Conservation (phyloP, 2,797 vertebrate genomes). For the Pteronotus mesoamericanus region DNA sequence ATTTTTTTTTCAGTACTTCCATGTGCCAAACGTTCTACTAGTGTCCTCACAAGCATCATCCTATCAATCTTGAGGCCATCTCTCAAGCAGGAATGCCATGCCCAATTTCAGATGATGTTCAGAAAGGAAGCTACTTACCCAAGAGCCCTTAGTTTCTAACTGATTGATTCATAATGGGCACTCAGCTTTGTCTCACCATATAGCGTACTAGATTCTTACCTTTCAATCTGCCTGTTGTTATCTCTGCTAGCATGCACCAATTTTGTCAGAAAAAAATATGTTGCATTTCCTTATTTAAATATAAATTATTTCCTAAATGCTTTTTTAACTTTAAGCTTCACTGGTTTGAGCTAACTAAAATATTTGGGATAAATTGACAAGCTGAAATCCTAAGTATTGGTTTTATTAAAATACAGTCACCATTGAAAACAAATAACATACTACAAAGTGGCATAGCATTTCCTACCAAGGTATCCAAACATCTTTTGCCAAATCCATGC, state of each 20-base stretch:
- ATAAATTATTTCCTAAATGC: not conserved
- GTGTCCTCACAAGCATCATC: rapidly evolving
- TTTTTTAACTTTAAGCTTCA: not conserved
- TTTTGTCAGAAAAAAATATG: not conserved
- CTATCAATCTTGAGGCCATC: rapidly evolving
- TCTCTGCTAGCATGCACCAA: rapidly evolving
- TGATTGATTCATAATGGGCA: rapidly evolving
- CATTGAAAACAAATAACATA: not conserved
- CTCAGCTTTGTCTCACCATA: rapidly evolving
- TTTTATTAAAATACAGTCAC: not conserved
- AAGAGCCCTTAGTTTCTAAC: not conserved
- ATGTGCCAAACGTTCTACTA: rapidly evolving
- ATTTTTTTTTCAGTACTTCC: rapidly evolving
- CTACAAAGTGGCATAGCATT: rapidly evolving
- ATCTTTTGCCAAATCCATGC: not conserved
- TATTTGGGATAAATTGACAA: not conserved
- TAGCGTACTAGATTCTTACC: rapidly evolving
- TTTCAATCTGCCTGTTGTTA: rapidly evolving
- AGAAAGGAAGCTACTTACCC: not conserved
- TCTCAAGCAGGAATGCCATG: rapidly evolving
- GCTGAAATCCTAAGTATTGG: not conserved
- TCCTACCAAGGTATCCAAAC: not conserved
- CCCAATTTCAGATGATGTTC: too few relatives aligned
- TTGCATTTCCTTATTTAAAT: not conserved
- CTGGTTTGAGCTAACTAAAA: not conserved